These are phyloP conservation scores for Scolopax rusticola DNA, from an alignment of 2,797 vertebrate genomes.

Conservation along the genomic window DNA sequence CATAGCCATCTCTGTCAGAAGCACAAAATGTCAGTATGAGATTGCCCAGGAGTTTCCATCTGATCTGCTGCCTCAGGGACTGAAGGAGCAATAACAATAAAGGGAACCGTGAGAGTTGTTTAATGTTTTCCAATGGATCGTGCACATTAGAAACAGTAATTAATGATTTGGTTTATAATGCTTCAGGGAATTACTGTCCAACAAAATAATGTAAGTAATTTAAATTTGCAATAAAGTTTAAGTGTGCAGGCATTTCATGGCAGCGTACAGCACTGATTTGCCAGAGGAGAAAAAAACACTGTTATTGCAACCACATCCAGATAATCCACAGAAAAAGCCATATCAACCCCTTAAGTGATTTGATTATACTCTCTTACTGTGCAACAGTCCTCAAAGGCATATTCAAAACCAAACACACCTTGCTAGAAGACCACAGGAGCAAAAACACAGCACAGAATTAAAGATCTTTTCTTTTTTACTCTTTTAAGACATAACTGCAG, in stretches of 20 bases:
- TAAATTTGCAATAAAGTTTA: constrained; percentile 75
- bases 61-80: constrained; percentile 39
- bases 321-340: constrained; percentile 66
- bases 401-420: constrained; percentile 50
- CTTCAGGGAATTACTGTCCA: constrained; percentile 73
- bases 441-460: constrained; percentile 26
- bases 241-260: constrained; percentile 61
- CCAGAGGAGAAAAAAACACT: constrained; percentile 25
- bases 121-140: constrained; percentile 72
- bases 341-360: constrained; percentile 67
- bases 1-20: constrained; percentile 29
- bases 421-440: constrained; percentile 20
- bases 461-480: background rate
- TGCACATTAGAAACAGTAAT: constrained; percentile 70
- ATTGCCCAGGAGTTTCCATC: constrained; percentile 31
- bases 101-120: constrained; percentile 52
- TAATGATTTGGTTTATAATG: constrained; percentile 78
- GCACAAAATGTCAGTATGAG: constrained; percentile 16
- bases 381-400: constrained; percentile 49
- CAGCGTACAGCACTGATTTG: constrained; percentile 61
- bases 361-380: constrained; percentile 37
- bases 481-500: background rate
- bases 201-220: constrained; percentile 76
- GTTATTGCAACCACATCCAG: constrained; percentile 65
- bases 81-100: constrained; percentile 58